These are phyloP conservation scores for Leptura quadrifasciata DNA, from an alignment of 2,888 invertebrate species.

Conservation along the genomic window DNA sequence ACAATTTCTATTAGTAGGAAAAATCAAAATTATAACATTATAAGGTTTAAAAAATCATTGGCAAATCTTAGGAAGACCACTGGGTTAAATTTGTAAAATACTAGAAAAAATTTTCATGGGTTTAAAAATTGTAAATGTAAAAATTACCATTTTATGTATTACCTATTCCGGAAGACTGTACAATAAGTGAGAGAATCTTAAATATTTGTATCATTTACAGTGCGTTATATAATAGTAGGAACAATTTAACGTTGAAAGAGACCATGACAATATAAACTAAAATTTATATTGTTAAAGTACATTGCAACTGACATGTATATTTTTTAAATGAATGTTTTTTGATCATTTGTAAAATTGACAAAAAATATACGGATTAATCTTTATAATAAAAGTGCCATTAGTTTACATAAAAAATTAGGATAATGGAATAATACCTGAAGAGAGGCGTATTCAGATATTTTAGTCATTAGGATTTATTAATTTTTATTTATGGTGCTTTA, in stretches of 20 bases:
- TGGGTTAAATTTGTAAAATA: constrained; percentile 30
- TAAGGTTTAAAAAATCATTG: constrained; percentile 43
- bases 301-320: constrained; percentile 8
- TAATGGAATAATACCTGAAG: too few species aligned
- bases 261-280: constrained; percentile 10
- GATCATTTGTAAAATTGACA: background rate
- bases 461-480: too few species aligned
- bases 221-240: constrained; percentile 52
- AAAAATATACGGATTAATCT: background rate
- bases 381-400: background rate
- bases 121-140: constrained; percentile 13
- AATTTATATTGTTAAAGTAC: constrained; percentile 8
- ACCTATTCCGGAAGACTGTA: constrained; percentile 40
- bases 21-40: constrained; percentile 46
- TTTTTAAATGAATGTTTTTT: background rate
- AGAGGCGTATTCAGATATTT: too few species aligned
- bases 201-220: constrained; percentile 47
- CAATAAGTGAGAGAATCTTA: constrained; percentile 37
- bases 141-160: constrained; percentile 11
- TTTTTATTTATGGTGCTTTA: too few species aligned
- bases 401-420: too few species aligned
- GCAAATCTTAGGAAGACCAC: constrained; percentile 48
- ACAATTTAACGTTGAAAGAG: constrained; percentile 44
- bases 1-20: constrained; percentile 29
- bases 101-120: constrained; percentile 31